Evolutionary conservation across 2,888 invertebrate species (phyloP).

Genomic region (Metalampra italica): DNA sequence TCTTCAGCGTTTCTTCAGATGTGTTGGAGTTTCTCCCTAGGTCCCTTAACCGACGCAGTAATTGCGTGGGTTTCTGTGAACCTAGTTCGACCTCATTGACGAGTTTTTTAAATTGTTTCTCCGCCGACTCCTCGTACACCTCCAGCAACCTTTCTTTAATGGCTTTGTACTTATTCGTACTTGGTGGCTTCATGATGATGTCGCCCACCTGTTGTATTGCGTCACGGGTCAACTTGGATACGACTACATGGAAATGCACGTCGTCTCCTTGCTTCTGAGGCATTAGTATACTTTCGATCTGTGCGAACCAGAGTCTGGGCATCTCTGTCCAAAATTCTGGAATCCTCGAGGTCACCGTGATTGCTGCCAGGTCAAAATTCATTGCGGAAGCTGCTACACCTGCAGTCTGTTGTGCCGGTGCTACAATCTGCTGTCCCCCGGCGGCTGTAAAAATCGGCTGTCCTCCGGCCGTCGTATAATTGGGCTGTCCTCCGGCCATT

Average conservation of each 20-base stretch:
- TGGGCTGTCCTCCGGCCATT: too few relatives aligned
- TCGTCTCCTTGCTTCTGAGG: neutral
- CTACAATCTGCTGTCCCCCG: too few relatives aligned
- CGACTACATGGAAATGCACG: neutral
- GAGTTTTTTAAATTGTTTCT: slow-evolving; percentile 11
- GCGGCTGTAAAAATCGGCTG: too few relatives aligned
- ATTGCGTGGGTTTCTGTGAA: slow-evolving; percentile 13
- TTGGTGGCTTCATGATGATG: neutral
- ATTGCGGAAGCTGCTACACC: too few relatives aligned
- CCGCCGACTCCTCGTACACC: slow-evolving; percentile 14
- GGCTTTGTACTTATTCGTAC: slow-evolving; percentile 6
- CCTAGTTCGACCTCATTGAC: slow-evolving; percentile 15
- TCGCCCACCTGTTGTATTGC: neutral
- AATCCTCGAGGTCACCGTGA: neutral
- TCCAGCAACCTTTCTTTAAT: slow-evolving; percentile 9
- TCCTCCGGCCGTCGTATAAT: too few relatives aligned
- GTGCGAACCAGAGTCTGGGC: neutral
- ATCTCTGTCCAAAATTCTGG: neutral
- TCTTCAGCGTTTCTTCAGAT: slow-evolving; percentile 11
- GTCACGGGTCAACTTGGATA: neutral
- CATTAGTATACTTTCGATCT: neutral
- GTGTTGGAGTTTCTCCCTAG: slow-evolving; percentile 9
- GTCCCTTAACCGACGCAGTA: slow-evolving; percentile 10
- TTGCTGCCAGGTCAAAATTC: neutral
- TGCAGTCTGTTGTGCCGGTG: too few relatives aligned